These are phyloP conservation scores for Numenius arquata DNA, from an alignment of 2,113 vertebrate genomes.

Conservation along the genomic window DNA sequence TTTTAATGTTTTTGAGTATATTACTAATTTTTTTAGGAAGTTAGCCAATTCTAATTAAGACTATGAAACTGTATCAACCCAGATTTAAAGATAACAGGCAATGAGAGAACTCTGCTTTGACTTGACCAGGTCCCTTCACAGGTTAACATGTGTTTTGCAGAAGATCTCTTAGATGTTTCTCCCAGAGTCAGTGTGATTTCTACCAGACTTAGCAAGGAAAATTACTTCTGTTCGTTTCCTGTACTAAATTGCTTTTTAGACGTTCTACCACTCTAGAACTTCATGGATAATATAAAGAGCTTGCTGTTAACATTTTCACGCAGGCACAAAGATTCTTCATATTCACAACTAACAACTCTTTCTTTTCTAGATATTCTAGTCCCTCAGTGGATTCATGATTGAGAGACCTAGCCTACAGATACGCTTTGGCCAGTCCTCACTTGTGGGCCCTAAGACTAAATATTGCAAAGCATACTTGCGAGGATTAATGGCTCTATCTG, in stretches of 20 bases:
- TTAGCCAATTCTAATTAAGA: neutral
- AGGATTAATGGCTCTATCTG: neutral
- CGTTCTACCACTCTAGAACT: neutral
- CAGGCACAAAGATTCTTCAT: neutral
- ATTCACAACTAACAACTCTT: neutral
- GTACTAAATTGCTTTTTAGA: neutral
- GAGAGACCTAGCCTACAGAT: neutral
- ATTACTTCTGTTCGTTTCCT: neutral
- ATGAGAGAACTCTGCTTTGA: neutral
- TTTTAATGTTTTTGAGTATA: neutral
- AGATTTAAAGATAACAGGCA: neutral
- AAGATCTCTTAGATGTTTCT: neutral
- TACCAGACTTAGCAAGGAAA: neutral
- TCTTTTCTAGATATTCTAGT: neutral
- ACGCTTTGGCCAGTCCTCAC: neutral
- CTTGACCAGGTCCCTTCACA: neutral
- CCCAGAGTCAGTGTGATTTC: neutral
- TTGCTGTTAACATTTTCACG: neutral
- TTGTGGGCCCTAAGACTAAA: neutral
- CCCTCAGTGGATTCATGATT: neutral
- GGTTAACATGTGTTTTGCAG: neutral
- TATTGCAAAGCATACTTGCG: neutral
- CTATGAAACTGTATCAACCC: neutral
- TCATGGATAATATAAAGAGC: neutral
- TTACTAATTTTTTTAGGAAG: neutral